A percentile compares a stretch with the other conserved stretches of the same genome.
Evolutionary conservation across 2,113 vertebrate species (phyloP).

Genomic region (Nicator chloris): DNA sequence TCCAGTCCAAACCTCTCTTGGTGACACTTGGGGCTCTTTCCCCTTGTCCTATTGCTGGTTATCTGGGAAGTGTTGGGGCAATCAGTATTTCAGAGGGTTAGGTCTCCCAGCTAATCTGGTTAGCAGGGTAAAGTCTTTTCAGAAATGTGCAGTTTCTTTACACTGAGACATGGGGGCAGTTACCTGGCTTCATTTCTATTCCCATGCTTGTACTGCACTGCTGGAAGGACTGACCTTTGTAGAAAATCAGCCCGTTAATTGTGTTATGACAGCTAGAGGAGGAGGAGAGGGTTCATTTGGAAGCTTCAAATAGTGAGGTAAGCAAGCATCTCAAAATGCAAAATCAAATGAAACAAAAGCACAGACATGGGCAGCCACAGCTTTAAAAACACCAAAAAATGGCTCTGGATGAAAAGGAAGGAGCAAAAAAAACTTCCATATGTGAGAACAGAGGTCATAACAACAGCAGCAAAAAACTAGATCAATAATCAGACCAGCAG

Average conservation of each 20-base stretch:
- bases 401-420: not conserved
- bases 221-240: not conserved
- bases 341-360: not conserved
- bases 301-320: not conserved
- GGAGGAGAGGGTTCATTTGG: not conserved
- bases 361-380: not conserved
- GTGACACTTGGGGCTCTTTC: fast-evolving
- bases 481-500: not conserved
- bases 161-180: not conserved
- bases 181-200: not conserved
- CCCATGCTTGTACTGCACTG: not conserved
- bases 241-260: not conserved
- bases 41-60: not conserved
- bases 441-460: not conserved
- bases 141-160: not conserved
- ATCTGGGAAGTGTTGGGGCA: not conserved
- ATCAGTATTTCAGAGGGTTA: not conserved
- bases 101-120: not conserved
- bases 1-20: too few species aligned
- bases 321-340: not conserved
- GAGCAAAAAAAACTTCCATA: not conserved
- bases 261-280: not conserved
- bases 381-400: not conserved
- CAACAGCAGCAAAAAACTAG: not conserved
- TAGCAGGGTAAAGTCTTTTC: not conserved